Evolutionary conservation across 2,797 vertebrate species (phyloP), one percentile per base, ranked within the genome.

Genomic region (Sphaeramia orbicularis): DNA sequence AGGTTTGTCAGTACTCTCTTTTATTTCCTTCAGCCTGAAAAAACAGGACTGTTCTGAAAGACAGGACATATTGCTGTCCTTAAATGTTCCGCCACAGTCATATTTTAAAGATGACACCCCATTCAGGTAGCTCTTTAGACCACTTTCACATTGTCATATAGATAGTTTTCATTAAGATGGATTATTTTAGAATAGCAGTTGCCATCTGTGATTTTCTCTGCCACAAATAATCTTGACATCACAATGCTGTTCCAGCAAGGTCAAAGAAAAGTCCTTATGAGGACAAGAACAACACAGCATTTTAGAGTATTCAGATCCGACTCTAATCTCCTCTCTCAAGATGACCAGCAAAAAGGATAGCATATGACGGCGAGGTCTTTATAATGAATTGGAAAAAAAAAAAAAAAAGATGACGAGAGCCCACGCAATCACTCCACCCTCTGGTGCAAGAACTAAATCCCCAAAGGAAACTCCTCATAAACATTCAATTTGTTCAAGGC

Each of bases 381-480:
- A 77, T 81, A 84, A 84, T 73, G 70, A 87, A 86, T 84, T 73
- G 63, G 32, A 36, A 30, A 40, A 53, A 32, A 15, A 19, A 59
- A 44, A 1, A 76, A 82, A 76, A 81, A 82, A 83, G 74, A 89
- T 91, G 89, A 90, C 80, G 86, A 89, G 83, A 92, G 74, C 72
- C 80, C 83, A 80, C 50, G 91, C 88, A 92, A 92, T 86, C 88
- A 78, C 80, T 84, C 86, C 86, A 79, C 81, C 87, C 89, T 89
- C 78, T 89, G 86, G 83, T 90, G 91, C 89, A 91, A 92, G 81
- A 89, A 80, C 68, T 79, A 81, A 89, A 89, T 91, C 88, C 85
- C 89, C 65, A 75, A 83, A 86, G 88, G 85, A 92, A 92, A 91
- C 84, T 87, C 65, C 75, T 84, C 77, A 91, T 84, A 90, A 92